Percentiles rank a stretch among this genome's conserved stretches.
Conservation (phyloP, 92 coral and sea anemone species). For the Phenganax subtilis region DNA sequence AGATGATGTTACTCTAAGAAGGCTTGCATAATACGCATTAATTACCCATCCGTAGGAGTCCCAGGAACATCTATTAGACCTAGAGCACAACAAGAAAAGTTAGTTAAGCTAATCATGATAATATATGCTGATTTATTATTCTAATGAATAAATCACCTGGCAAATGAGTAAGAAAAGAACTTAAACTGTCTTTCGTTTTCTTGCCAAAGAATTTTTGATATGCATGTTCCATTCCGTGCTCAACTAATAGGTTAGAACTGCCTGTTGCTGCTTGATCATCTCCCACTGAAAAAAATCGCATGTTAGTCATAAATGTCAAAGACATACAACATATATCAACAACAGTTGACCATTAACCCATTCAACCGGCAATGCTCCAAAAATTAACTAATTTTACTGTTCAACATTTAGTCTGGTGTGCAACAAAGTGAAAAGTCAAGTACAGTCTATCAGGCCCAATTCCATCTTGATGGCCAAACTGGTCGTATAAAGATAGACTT, state of each 20-base stretch:
- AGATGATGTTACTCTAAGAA: background rate
- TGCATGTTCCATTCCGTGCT: slow-evolving; percentile 87
- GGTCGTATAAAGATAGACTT: too few species aligned
- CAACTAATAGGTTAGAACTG: slow-evolving; percentile 70
- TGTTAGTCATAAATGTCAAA: too few species aligned
- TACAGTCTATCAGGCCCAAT: too few species aligned
- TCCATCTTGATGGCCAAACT: too few species aligned
- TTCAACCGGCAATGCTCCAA: background rate
- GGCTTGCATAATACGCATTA: background rate
- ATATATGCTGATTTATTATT: background rate
- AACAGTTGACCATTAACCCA: background rate
- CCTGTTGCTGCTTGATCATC: slow-evolving; percentile 51
- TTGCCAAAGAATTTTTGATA: slow-evolving; percentile 91
- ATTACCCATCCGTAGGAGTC: slow-evolving; percentile 24
- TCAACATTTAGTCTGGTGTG: too few species aligned
- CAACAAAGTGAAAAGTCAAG: too few species aligned
- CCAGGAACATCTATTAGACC: slow-evolving; percentile 39
- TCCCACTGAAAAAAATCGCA: background rate
- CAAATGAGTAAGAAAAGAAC: slow-evolving; percentile 89
- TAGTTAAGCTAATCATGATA: background rate
- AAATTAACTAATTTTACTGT: too few species aligned
- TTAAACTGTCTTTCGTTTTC: slow-evolving; percentile 84
- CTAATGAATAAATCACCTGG: slow-evolving; percentile 58
- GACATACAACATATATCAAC: background rate
- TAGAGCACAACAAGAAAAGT: background rate